Evolutionary conservation across 2,797 vertebrate genomes (phyloP), one percentile per base, ranked within the genome.

Genomic region (Selene dorsalis): DNA sequence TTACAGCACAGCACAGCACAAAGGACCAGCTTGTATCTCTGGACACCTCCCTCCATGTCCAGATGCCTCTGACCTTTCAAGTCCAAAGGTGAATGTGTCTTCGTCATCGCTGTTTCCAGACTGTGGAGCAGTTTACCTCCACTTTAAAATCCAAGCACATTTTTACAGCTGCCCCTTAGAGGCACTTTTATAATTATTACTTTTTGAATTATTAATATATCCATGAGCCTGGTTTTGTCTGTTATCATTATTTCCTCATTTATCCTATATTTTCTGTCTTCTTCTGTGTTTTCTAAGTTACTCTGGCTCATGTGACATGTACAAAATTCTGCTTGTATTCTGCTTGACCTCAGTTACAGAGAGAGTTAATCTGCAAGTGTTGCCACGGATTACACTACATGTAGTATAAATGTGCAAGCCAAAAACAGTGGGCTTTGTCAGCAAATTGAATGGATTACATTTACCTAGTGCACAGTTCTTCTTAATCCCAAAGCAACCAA

Each of bases 401-500:
- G 52, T 2, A 26, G 48, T 52, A 24, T 12, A 50, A 50, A 50
- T 50, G n/a, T n/a, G n/a, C 48, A 22, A 22, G 20, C 20, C 48
- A n/a, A 50, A 50, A 20, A 48, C 9, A 50, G 20, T 22, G 47
- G 47, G 47, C 47, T 52, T 70, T 70, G n/a, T 32, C 41, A 38
- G 43, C 16, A 71, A 61, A 61, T 53, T 11, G 22, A 61, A 26
- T 62, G 24, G 11, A 45, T 32, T 64, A 47, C 43, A 32, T 64
- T 45, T 30, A 47, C 41, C 41, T 16, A 45, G 12, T 28, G 18
- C 18, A 50, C 53, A 61, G 52, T 68, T 75, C 45, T 26, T 48
- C 35, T 62, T 65, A 70, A 81, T 75, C 53, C 63, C 61, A 86
- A 59, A 80, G 32, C 60, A 56, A 64, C 69, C 45, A 10, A 57